Conservation (phyloP, 2,113 vertebrate species). For the Pavo muticus region DNA sequence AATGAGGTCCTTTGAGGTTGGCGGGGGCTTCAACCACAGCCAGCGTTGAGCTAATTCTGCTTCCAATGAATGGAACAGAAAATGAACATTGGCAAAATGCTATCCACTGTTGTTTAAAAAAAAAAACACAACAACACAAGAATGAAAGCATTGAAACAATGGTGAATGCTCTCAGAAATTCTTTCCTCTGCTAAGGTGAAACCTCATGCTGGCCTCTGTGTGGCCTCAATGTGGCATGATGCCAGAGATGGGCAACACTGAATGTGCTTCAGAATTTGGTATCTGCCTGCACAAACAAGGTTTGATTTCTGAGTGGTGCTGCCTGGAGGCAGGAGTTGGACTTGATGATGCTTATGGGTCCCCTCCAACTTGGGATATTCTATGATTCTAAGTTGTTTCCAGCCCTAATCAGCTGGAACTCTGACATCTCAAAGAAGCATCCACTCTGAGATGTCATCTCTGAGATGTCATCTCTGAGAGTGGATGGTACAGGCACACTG, state of each 20-base stretch:
- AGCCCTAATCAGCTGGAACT: no score
- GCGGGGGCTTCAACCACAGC: not conserved
- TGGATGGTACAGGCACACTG: no score
- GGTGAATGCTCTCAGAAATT: not conserved
- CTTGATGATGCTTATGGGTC: no score
- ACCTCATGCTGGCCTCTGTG: not conserved
- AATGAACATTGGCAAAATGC: not conserved
- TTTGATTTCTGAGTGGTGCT: no score
- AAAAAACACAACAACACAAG: not conserved
- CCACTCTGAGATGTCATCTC: not conserved
- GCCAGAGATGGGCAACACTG: not conserved
- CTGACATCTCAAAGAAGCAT: not conserved
- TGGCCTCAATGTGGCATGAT: not conserved
- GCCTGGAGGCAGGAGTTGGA: no score
- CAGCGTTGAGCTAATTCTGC: not conserved
- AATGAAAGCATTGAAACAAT: not conserved
- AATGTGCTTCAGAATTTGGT: no score
- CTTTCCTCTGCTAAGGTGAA: not conserved
- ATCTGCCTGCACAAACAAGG: no score
- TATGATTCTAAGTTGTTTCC: no score
- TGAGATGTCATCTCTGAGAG: not conserved
- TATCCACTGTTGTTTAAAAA: not conserved
- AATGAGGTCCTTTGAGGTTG: constrained; percentile 17
- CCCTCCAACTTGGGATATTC: no score
- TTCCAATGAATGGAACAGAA: not conserved